Evolutionary conservation across 2,888 invertebrate genomes (phyloP).

Genomic region (Exocentrus adspersus): DNA sequence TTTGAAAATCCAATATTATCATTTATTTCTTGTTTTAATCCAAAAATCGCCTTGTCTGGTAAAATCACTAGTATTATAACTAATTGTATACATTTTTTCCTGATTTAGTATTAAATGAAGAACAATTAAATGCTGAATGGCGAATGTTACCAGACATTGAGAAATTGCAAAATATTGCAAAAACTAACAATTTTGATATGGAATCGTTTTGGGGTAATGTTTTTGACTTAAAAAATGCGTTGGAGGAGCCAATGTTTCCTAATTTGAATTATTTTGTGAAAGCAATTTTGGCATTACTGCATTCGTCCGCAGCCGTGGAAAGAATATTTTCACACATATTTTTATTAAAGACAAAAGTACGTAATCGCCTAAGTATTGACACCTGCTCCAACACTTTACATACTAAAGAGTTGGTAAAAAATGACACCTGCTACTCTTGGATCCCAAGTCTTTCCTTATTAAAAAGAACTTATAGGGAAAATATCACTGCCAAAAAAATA

Average conservation of each 20-base stretch:
- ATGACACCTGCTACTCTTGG: not conserved
- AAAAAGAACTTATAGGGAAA: not conserved
- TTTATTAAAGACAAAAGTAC: constrained; percentile 8
- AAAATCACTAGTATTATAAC: constrained; percentile 10
- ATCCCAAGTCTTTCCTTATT: constrained; percentile 26
- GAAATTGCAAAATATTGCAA: not conserved
- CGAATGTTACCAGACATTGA: constrained; percentile 14
- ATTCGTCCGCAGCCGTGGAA: constrained; percentile 19
- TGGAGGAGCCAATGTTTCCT: constrained; percentile 24
- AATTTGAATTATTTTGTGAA: constrained; percentile 23
- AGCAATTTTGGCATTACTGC: constrained; percentile 18
- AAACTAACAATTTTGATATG: no score
- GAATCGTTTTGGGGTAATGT: constrained; percentile 21
- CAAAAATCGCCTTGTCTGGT: constrained; percentile 20
- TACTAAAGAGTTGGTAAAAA: not conserved
- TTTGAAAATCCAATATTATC: no score
- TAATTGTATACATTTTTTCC: not conserved
- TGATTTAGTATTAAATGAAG: constrained; percentile 11
- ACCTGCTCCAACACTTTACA: constrained; percentile 12
- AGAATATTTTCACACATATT: constrained; percentile 15
- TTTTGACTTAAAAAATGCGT: constrained; percentile 23
- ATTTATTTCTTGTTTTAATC: constrained; percentile 11
- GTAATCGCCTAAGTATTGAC: constrained; percentile 11
- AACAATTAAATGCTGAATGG: constrained; percentile 21
- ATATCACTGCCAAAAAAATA: no score